These are phyloP conservation scores for Conomelus anceps DNA, from an alignment of 2,888 invertebrate genomes.

Conservation along the genomic window DNA sequence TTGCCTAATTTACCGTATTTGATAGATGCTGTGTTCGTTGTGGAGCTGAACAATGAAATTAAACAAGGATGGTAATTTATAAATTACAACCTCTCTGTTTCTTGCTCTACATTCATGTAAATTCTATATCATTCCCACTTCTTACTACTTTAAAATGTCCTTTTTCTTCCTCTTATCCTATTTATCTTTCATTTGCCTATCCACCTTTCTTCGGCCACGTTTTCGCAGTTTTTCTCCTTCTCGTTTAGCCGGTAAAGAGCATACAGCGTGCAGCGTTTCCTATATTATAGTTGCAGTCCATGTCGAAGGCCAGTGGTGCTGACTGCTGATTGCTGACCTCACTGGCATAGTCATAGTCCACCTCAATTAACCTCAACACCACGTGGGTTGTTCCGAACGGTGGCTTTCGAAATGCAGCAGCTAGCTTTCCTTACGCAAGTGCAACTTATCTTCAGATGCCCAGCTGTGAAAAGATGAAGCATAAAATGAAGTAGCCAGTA, in stretches of 20 bases:
- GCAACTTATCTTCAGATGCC: not conserved
- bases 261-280: too few relatives aligned
- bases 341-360: not conserved
- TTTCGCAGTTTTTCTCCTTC: not conserved
- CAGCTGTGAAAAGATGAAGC: not conserved
- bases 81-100: too few relatives aligned
- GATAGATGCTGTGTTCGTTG: too few relatives aligned
- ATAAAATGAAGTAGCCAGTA: not conserved
- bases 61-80: too few relatives aligned
- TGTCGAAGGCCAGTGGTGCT: not conserved
- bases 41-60: too few relatives aligned
- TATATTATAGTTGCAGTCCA: not conserved
- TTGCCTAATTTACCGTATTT: too few relatives aligned
- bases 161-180: too few relatives aligned
- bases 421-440: not conserved
- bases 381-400: not conserved
- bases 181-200: not conserved
- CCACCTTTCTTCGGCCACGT: not conserved
- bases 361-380: not conserved
- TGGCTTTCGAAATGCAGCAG: not conserved
- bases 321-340: not conserved
- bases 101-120: too few relatives aligned
- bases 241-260: not conserved
- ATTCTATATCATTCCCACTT: too few relatives aligned
- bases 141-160: too few relatives aligned